Conservation (phyloP, 2,888 invertebrate species). For the Strigamia crassipes region DNA sequence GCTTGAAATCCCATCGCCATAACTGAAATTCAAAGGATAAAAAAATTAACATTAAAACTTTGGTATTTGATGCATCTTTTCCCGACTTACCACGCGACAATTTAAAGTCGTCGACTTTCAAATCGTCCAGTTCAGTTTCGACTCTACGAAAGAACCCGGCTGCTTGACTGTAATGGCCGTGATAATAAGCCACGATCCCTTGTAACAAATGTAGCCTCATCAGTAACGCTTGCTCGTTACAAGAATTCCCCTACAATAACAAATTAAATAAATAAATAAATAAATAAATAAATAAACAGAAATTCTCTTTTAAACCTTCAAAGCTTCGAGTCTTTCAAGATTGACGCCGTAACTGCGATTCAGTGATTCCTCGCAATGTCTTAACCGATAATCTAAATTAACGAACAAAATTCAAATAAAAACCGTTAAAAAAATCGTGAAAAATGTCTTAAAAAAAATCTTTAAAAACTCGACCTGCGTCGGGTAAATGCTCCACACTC, state of each 20-base stretch:
- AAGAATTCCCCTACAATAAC: conserved; percentile 66
- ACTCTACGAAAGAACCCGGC: conserved; percentile 66
- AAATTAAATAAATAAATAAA: too few species aligned
- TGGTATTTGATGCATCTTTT: too few species aligned
- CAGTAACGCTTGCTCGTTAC: conserved; percentile 73
- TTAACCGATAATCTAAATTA: conserved; percentile 65
- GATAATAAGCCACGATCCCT: conserved; percentile 77
- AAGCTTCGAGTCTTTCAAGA: conserved; percentile 63
- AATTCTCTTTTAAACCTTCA: conserved; percentile 54
- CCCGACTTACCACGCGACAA: conserved; percentile 62
- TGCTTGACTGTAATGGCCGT: conserved; percentile 71
- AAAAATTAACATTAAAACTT: too few species aligned
- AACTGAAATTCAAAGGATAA: conserved; percentile 52
- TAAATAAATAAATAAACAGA: background rate
- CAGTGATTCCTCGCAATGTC: conserved; percentile 70
- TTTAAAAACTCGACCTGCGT: conserved; percentile 63
- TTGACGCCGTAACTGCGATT: conserved; percentile 70
- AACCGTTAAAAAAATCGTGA: background rate
- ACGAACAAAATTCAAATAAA: background rate
- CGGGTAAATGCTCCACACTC: conserved; percentile 72
- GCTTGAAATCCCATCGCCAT: conserved; percentile 67
- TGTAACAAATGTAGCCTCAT: conserved; percentile 79
- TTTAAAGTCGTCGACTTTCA: conserved; percentile 68
- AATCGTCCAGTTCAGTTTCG: conserved; percentile 67
- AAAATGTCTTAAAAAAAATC: background rate